A percentile compares a stretch with the other conserved stretches of the same genome.
Conservation (phyloP, 2,113 vertebrate species). For the Gobiocypris rarus region DNA sequence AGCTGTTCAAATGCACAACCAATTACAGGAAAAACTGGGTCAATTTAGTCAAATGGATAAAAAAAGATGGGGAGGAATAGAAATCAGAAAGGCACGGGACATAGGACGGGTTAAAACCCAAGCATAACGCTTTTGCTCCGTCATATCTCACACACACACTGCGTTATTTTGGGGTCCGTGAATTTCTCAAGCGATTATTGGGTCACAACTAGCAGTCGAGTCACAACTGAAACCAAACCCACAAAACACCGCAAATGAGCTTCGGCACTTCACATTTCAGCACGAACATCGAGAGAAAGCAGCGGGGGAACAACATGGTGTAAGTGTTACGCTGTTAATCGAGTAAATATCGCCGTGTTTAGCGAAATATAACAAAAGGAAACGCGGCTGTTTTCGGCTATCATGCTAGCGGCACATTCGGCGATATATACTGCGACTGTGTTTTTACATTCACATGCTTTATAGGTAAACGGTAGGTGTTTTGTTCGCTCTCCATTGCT, state of each 20-base stretch:
- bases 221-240: not conserved
- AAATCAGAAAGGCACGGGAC: not conserved
- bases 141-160: not conserved
- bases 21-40: not conserved
- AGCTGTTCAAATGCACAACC: not conserved
- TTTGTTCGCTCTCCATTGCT: not conserved
- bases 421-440: not conserved
- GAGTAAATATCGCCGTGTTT: not conserved
- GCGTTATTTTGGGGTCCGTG: not conserved
- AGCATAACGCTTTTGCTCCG: not conserved
- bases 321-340: not conserved
- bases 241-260: not conserved
- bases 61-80: not conserved
- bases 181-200: not conserved
- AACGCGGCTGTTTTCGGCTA: not conserved
- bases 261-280: not conserved
- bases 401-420: not conserved
- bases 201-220: not conserved
- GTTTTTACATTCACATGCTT: not conserved
- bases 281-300: not conserved
- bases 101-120: slow-evolving; percentile 1
- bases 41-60: not conserved
- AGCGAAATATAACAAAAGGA: not conserved
- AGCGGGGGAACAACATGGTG: not conserved
- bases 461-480: not conserved